These are phyloP conservation scores for Bombus pascuorum DNA, from an alignment of 1,140 invertebrate species.

Conservation along the genomic window DNA sequence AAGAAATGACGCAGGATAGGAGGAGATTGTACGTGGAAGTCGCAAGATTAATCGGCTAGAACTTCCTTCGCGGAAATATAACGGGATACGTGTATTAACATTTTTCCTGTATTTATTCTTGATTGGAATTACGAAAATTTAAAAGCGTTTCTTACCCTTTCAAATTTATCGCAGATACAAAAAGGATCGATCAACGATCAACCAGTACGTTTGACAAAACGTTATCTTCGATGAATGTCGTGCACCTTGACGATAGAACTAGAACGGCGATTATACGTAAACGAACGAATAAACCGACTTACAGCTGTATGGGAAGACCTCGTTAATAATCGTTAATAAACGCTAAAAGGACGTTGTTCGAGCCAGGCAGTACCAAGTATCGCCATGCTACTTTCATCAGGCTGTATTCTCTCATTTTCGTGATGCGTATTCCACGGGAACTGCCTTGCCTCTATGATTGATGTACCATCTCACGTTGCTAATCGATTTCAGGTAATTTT, in stretches of 20 bases:
- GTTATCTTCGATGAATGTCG: not conserved
- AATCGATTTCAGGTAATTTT: conserved; percentile 25
- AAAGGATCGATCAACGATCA: not conserved
- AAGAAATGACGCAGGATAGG: not conserved
- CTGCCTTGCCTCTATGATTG: not conserved
- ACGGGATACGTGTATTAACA: not conserved
- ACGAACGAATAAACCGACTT: not conserved
- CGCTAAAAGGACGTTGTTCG: not conserved
- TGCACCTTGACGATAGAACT: no score
- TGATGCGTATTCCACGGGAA: not conserved
- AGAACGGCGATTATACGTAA: not conserved
- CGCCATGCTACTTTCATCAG: not conserved
- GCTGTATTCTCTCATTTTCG: not conserved
- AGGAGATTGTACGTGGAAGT: conserved; percentile 19
- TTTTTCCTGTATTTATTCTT: not conserved
- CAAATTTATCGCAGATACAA: not conserved
- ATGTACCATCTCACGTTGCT: not conserved
- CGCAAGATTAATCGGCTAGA: conserved; percentile 20
- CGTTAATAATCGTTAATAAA: not conserved
- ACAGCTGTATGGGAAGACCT: not conserved
- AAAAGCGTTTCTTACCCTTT: not conserved
- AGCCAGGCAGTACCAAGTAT: not conserved
- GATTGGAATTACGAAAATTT: not conserved
- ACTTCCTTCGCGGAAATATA: not conserved
- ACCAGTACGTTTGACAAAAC: not conserved